Percentiles rank a stretch among this genome's conserved stretches.
These are phyloP conservation scores for Oceanites oceanicus DNA, from an alignment of 2,113 vertebrate species.

Conservation along the genomic window DNA sequence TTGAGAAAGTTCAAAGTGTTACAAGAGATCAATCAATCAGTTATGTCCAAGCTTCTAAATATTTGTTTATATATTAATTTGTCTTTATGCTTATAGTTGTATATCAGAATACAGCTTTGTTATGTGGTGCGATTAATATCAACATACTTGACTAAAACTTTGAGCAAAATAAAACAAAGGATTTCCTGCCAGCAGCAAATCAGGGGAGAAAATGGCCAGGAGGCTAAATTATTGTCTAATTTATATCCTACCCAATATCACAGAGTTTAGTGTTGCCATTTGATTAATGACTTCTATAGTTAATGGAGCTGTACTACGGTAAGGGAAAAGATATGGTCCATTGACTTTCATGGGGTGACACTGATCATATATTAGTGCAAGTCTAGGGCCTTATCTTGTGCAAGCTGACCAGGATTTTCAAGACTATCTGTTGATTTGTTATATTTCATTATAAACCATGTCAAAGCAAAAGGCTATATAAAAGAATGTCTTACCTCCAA, in stretches of 20 bases:
- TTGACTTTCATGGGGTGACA: neutral
- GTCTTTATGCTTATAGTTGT: neutral
- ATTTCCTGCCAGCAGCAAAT: neutral
- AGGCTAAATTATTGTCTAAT: slow-evolving; percentile 23
- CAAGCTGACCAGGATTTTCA: neutral
- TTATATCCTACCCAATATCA: neutral
- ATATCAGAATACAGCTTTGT: neutral
- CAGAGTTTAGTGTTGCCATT: neutral
- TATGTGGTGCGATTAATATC: neutral
- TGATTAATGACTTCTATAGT: slow-evolving; percentile 33
- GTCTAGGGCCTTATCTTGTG: neutral
- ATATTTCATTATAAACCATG: neutral
- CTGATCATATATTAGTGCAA: neutral
- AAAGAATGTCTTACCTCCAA: neutral
- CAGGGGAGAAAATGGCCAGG: neutral
- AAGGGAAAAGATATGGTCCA: slow-evolving; percentile 10
- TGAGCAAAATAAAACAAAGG: neutral
- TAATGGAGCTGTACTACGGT: slow-evolving; percentile 29
- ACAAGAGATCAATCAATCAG: neutral
- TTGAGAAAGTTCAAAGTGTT: neutral
- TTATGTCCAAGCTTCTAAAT: neutral
- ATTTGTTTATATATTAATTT: neutral
- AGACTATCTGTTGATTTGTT: neutral
- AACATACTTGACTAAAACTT: neutral
- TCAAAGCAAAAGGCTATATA: neutral